These are phyloP conservation scores for Tipula lateralis DNA, from an alignment of 2,888 invertebrate species.

Conservation along the genomic window DNA sequence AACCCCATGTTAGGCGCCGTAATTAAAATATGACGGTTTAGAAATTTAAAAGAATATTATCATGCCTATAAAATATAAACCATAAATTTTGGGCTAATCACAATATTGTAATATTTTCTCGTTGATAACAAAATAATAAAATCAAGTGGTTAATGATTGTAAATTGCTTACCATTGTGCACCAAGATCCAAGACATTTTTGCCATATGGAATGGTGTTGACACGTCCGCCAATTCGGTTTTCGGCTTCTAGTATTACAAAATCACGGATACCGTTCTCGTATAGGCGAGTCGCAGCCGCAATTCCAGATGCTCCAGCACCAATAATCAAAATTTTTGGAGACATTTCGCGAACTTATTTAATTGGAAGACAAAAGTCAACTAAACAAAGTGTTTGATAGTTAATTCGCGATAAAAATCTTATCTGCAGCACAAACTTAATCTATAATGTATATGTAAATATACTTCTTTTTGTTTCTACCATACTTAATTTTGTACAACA, in stretches of 20 bases:
- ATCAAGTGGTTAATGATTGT: background rate
- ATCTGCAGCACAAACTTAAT: no score
- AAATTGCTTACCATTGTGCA: conserved; percentile 61
- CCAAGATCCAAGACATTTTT: conserved; percentile 60
- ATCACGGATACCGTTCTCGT: conserved; percentile 46
- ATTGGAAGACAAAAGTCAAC: no score
- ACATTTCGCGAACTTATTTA: conserved; percentile 27
- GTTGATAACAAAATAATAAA: no score
- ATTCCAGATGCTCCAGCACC: background rate
- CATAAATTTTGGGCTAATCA: no score
- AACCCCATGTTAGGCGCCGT: background rate
- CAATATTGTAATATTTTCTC: no score
- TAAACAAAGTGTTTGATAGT: no score
- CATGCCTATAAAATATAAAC: no score
- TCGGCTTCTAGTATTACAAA: conserved; percentile 56
- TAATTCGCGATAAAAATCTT: no score
- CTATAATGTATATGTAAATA: no score
- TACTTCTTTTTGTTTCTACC: no score
- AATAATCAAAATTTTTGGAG: conserved; percentile 36
- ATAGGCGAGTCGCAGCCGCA: conserved; percentile 38
- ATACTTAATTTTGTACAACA: no score
- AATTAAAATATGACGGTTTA: background rate
- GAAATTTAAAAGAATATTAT: background rate
- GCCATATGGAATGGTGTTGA: conserved; percentile 41
- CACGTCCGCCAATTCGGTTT: conserved; percentile 40